A percentile compares a stretch with the other conserved stretches of the same genome.
These are phyloP conservation scores for Theretra japonica DNA, from an alignment of 2,888 invertebrate genomes.

Conservation along the genomic window DNA sequence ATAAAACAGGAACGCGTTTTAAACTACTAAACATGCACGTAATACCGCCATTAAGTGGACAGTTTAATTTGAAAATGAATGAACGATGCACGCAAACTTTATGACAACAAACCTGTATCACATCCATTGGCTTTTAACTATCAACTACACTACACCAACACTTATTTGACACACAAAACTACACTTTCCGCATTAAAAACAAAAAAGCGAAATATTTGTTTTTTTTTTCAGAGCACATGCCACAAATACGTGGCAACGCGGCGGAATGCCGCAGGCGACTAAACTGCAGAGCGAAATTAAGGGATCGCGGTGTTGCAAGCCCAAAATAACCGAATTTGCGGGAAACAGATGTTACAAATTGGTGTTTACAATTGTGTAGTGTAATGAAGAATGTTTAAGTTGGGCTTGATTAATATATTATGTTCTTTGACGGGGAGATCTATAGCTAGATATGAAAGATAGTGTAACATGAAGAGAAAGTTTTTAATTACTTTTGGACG, in stretches of 20 bases:
- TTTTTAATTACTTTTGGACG: no score
- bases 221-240: not conserved
- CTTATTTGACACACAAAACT: constrained; percentile 5
- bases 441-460: no score
- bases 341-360: not conserved
- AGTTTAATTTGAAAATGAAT: constrained; percentile 16
- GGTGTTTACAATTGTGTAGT: not conserved
- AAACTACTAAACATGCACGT: not conserved
- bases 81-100: not conserved
- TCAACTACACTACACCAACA: constrained; percentile 7
- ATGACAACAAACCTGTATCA: not conserved
- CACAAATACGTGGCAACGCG: constrained; percentile 43
- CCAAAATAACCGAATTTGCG: not conserved
- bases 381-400: not conserved
- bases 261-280: constrained; percentile 65
- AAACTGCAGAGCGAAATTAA: constrained; percentile 14
- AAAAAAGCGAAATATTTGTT: not conserved
- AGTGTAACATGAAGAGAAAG: no score
- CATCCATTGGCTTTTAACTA: constrained; percentile 1
- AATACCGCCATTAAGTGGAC: not conserved
- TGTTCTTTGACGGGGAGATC: no score
- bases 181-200: not conserved
- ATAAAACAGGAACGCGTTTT: not conserved
- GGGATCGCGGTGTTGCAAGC: constrained; percentile 2
- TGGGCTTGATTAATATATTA: no score